Percentiles rank a stretch among this genome's conserved stretches.
These are phyloP conservation scores for Lethrus apterus DNA, from an alignment of 1,140 invertebrate species.

Conservation along the genomic window DNA sequence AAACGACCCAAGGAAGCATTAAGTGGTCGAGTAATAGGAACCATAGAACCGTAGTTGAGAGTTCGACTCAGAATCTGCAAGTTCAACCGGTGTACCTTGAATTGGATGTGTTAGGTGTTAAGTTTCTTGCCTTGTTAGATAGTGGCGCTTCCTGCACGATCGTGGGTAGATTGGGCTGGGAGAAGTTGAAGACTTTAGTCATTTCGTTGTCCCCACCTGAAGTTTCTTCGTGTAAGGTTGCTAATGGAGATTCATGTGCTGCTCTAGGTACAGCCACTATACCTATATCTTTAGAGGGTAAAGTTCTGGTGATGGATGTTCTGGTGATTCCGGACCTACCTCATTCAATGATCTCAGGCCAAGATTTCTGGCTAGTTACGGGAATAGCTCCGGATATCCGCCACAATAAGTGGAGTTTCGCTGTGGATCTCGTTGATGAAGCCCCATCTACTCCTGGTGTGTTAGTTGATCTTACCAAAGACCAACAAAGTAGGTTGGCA, in stretches of 20 bases:
- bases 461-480: too few relatives aligned
- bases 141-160: background rate
- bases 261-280: background rate
- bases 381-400: background rate
- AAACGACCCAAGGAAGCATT: background rate
- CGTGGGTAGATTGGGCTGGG: background rate
- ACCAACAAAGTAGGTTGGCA: too few relatives aligned
- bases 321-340: conserved; percentile 7
- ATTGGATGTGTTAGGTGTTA: background rate
- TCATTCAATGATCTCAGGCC: conserved; percentile 10
- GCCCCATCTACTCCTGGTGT: too few relatives aligned
- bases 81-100: background rate
- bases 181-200: background rate
- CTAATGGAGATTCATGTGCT: background rate
- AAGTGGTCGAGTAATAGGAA: background rate
- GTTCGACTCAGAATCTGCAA: background rate
- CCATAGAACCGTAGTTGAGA: too few relatives aligned
- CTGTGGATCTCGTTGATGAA: too few relatives aligned
- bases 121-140: background rate
- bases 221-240: background rate
- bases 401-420: background rate
- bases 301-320: conserved; percentile 1
- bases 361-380: background rate
- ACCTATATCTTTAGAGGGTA: background rate
- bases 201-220: background rate